Evolutionary conservation across 2,888 invertebrate genomes (phyloP).

Genomic region (Muscina levida): DNA sequence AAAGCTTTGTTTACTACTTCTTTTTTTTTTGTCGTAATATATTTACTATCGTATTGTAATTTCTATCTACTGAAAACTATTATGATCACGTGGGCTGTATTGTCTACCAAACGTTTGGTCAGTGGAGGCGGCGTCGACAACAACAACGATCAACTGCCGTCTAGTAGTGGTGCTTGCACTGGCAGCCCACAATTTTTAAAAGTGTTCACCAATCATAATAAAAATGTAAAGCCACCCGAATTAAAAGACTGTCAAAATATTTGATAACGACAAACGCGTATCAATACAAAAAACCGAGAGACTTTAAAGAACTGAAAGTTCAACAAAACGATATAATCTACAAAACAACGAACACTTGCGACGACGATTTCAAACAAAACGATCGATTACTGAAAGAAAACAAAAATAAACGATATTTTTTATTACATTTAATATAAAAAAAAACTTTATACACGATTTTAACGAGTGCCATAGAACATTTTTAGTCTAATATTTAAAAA

Average conservation of each 20-base stretch:
- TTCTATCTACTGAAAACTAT: slow-evolving; percentile 44
- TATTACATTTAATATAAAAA: neutral
- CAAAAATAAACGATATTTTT: slow-evolving; percentile 12
- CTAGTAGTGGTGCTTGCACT: neutral
- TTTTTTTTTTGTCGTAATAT: neutral
- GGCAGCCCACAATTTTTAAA: slow-evolving; percentile 40
- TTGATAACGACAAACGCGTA: slow-evolving; percentile 46
- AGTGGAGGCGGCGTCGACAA: slow-evolving; percentile 22
- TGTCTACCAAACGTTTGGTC: slow-evolving; percentile 45
- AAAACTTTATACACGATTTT: too few relatives aligned
- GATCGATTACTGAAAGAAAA: neutral
- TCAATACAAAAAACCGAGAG: slow-evolving; percentile 41
- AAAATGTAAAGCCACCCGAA: slow-evolving; percentile 62
- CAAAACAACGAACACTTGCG: slow-evolving; percentile 30
- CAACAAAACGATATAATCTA: slow-evolving; percentile 36
- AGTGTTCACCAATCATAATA: slow-evolving; percentile 65
- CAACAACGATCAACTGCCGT: slow-evolving; percentile 35
- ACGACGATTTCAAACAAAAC: slow-evolving; percentile 21
- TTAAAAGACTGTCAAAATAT: slow-evolving; percentile 58
- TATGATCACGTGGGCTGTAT: slow-evolving; percentile 56
- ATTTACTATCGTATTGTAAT: slow-evolving; percentile 27
- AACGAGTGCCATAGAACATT: slow-evolving; percentile 43
- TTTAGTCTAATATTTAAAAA: slow-evolving; percentile 3
- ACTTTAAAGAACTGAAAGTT: slow-evolving; percentile 57
- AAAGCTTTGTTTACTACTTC: neutral